These are phyloP conservation scores for Xestoiulus laeticollis DNA, from an alignment of 2,888 invertebrate genomes.

Conservation along the genomic window DNA sequence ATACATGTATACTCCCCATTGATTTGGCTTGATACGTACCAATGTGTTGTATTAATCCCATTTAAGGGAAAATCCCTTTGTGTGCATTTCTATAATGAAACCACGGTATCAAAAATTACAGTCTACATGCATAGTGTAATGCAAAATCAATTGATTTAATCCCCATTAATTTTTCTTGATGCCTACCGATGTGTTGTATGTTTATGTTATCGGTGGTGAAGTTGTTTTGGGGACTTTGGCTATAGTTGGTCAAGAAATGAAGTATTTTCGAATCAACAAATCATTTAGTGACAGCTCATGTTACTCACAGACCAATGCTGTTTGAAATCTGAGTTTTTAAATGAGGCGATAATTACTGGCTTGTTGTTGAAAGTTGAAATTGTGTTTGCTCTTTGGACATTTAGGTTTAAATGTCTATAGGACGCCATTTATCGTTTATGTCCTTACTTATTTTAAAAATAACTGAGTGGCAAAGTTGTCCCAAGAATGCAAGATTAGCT, in stretches of 20 bases:
- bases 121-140: no score
- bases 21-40: no score
- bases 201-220: not conserved
- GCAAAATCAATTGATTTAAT: no score
- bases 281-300: not conserved
- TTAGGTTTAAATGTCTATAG: not conserved
- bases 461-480: not conserved
- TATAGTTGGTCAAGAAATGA: not conserved
- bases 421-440: not conserved
- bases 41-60: no score
- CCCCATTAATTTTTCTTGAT: no score
- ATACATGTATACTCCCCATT: no score
- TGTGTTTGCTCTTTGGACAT: not conserved
- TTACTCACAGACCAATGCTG: not conserved
- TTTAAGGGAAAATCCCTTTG: no score
- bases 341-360: not conserved
- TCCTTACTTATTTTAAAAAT: not conserved
- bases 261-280: not conserved
- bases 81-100: no score
- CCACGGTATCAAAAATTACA: no score
- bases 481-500: not conserved
- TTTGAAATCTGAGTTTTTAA: not conserved
- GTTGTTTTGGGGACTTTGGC: not conserved
- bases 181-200: not conserved
- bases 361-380: not conserved